These are phyloP conservation scores for Nymphalis urticae DNA, from an alignment of 2,888 invertebrate species.

Conservation along the genomic window DNA sequence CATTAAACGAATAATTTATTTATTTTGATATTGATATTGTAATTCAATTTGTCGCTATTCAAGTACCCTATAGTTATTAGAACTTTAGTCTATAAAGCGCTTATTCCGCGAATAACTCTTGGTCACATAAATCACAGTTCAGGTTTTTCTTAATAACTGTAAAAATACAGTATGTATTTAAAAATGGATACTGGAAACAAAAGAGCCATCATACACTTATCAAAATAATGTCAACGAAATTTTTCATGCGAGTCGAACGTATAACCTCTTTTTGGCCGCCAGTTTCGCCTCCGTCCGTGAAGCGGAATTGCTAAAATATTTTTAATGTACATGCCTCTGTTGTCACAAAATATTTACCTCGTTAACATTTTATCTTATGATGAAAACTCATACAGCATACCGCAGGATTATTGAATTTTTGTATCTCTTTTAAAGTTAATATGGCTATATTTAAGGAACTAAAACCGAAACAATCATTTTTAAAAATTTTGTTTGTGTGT, in stretches of 20 bases:
- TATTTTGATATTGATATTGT: too few species aligned
- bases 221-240: constrained; percentile 17
- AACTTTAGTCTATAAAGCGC: too few species aligned
- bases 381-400: constrained; percentile 18
- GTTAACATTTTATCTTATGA: constrained; percentile 28
- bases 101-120: not conserved
- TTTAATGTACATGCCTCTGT: constrained; percentile 24
- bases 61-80: too few species aligned
- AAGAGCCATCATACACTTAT: not conserved
- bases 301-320: constrained; percentile 30
- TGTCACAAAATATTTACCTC: constrained; percentile 20
- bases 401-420: constrained; percentile 16
- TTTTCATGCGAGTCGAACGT: constrained; percentile 22
- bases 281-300: constrained; percentile 17
- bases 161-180: not conserved
- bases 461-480: too few species aligned
- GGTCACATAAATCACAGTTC: not conserved
- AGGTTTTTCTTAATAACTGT: not conserved
- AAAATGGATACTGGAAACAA: not conserved
- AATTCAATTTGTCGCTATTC: too few species aligned
- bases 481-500: too few species aligned
- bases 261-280: constrained; percentile 12
- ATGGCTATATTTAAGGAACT: too few species aligned
- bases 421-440: not conserved
- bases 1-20: too few species aligned